Conservation (phyloP, 2,888 invertebrate genomes). For the Standfussiana lucernea region DNA sequence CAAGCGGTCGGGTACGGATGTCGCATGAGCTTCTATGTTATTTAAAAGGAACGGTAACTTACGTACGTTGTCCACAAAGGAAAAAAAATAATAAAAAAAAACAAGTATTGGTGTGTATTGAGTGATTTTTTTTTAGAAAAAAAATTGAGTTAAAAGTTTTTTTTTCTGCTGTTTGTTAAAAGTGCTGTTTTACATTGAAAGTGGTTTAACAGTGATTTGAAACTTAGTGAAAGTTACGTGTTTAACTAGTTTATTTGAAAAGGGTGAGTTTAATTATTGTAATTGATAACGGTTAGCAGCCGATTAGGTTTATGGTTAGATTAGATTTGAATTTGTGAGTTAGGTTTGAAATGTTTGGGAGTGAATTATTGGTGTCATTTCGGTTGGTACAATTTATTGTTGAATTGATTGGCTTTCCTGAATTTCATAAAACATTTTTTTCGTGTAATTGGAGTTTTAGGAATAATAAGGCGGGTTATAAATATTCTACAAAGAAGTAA, state of each 20-base stretch:
- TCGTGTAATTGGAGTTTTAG: background rate
- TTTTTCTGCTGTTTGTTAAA: background rate
- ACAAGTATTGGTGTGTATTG: background rate
- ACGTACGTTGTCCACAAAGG: background rate
- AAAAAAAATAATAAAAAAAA: background rate
- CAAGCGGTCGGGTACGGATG: slow-evolving; percentile 37
- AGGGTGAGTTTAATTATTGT: slow-evolving; percentile 57
- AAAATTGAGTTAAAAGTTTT: background rate
- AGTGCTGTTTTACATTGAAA: slow-evolving; percentile 12
- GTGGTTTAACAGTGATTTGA: slow-evolving; percentile 50
- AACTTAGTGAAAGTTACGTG: slow-evolving; percentile 62
- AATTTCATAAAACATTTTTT: background rate
- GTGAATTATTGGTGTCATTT: slow-evolving; percentile 19
- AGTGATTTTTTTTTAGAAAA: slow-evolving; percentile 1
- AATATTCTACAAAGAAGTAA: background rate
- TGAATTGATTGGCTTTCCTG: background rate
- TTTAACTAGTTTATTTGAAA: slow-evolving; percentile 39
- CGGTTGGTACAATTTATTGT: background rate
- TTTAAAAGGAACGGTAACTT: background rate
- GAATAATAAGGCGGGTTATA: background rate
- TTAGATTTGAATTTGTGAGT: slow-evolving; percentile 48
- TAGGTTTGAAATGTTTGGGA: slow-evolving; percentile 13
- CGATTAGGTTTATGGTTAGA: slow-evolving; percentile 45
- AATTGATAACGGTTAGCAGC: slow-evolving; percentile 53
- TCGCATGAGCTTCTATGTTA: slow-evolving; percentile 12